Conservation (phyloP, 2,888 invertebrate species). For the Spodoptera exigua region DNA sequence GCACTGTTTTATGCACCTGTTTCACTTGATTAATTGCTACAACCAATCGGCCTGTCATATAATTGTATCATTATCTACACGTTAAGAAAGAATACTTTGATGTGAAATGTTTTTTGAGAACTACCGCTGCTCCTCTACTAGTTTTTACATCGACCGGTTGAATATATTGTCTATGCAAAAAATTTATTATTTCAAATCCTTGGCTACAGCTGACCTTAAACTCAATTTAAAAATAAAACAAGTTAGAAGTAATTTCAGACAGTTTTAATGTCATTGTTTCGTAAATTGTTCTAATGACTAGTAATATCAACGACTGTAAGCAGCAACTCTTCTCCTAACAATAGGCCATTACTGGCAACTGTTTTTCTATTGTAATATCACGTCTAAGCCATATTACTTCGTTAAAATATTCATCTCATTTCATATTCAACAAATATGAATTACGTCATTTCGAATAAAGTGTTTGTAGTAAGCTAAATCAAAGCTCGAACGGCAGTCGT, state of each 20-base stretch:
- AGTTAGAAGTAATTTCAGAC: slow-evolving; percentile 4
- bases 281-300: slow-evolving; percentile 33
- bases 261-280: slow-evolving; percentile 22
- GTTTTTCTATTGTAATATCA: slow-evolving; percentile 49
- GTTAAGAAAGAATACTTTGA: slow-evolving; percentile 51
- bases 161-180: slow-evolving; percentile 21
- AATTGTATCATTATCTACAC: slow-evolving; percentile 73
- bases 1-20: slow-evolving; percentile 80
- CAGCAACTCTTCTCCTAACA: slow-evolving; percentile 38
- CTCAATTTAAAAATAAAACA: slow-evolving; percentile 18
- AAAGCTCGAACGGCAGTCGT: slow-evolving; percentile 54
- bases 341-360: slow-evolving; percentile 50
- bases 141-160: slow-evolving; percentile 39
- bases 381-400: slow-evolving; percentile 42
- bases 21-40: slow-evolving; percentile 81
- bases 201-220: slow-evolving; percentile 19
- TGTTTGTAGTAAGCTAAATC: slow-evolving; percentile 57
- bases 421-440: slow-evolving; percentile 52
- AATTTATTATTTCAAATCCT: slow-evolving; percentile 10
- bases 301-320: slow-evolving; percentile 20
- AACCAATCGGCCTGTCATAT: slow-evolving; percentile 77
- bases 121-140: slow-evolving; percentile 23
- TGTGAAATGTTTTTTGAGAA: slow-evolving; percentile 39
- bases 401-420: slow-evolving; percentile 55
- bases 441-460: slow-evolving; percentile 58